A percentile compares a stretch with the other conserved stretches of the same genome.
Evolutionary conservation across 1,140 invertebrate genomes (phyloP).

Genomic region (Stegodyphus dumicola): DNA sequence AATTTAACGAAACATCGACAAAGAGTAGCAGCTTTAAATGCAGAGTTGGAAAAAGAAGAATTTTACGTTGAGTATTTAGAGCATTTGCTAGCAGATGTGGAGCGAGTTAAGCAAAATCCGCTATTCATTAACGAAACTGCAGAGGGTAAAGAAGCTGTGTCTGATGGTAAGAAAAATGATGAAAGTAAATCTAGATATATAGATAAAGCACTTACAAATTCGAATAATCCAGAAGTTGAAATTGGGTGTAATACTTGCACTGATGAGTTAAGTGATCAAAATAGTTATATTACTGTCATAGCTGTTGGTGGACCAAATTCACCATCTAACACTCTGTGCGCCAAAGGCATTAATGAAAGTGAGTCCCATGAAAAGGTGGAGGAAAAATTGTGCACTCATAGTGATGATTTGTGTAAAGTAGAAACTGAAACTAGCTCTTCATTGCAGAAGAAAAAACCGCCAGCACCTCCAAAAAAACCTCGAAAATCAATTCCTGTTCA

Average conservation of each 20-base stretch:
- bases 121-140: background rate
- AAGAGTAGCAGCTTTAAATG: slow-evolving; percentile 78
- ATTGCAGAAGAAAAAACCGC: slow-evolving; percentile 56
- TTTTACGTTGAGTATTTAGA: slow-evolving; percentile 91
- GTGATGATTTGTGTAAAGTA: slow-evolving; percentile 14
- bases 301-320: slow-evolving; percentile 37
- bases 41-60: slow-evolving; percentile 88
- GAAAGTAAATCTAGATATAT: background rate
- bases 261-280: slow-evolving; percentile 22
- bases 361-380: background rate
- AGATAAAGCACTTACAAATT: background rate
- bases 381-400: background rate
- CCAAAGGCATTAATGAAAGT: slow-evolving; percentile 9
- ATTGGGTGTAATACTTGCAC: background rate
- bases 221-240: background rate
- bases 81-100: slow-evolving; percentile 82
- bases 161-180: background rate
- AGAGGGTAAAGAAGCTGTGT: background rate
- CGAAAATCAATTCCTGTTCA: slow-evolving; percentile 49
- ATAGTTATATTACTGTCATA: slow-evolving; percentile 56
- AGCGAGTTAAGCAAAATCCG: slow-evolving; percentile 69
- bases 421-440: slow-evolving; percentile 8
- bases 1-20: slow-evolving; percentile 89
- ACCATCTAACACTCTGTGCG: background rate
- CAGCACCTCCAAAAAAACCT: slow-evolving; percentile 60